These are phyloP conservation scores for Popillia japonica DNA, from an alignment of 1,140 invertebrate species.

Conservation along the genomic window DNA sequence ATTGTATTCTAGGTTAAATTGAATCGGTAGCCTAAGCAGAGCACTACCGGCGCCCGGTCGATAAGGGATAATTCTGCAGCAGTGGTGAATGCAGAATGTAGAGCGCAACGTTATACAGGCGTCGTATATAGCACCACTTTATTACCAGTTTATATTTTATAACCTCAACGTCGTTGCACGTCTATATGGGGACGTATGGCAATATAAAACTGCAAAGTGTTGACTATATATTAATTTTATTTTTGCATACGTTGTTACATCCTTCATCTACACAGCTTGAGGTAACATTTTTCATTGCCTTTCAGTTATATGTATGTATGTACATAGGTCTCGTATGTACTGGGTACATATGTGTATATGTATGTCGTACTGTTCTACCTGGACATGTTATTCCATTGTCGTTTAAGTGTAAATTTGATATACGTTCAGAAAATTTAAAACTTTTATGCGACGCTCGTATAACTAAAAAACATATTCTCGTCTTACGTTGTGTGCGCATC, in stretches of 20 bases:
- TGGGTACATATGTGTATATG: too few relatives aligned
- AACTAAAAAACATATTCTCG: too few relatives aligned
- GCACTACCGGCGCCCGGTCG: slow-evolving; percentile 21
- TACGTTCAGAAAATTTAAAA: too few relatives aligned
- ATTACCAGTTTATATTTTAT: slow-evolving; percentile 52
- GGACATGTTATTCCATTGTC: too few relatives aligned
- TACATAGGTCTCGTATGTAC: background rate
- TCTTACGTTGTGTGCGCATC: too few relatives aligned
- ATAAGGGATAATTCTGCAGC: slow-evolving; percentile 42
- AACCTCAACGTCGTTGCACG: slow-evolving; percentile 42
- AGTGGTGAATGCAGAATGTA: slow-evolving; percentile 30
- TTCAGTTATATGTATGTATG: background rate
- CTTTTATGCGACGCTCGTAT: too few relatives aligned
- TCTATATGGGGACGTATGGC: slow-evolving; percentile 41
- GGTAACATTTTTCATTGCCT: slow-evolving; percentile 25
- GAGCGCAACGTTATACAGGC: slow-evolving; percentile 26
- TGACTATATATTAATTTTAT: slow-evolving; percentile 52
- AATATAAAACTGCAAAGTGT: slow-evolving; percentile 51
- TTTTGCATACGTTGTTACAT: slow-evolving; percentile 45
- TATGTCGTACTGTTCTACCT: too few relatives aligned
- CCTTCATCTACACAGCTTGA: slow-evolving; percentile 3
- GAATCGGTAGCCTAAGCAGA: slow-evolving; percentile 41
- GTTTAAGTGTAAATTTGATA: too few relatives aligned
- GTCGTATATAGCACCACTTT: slow-evolving; percentile 42
- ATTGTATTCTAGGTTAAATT: slow-evolving; percentile 41